A percentile compares a stretch with the other conserved stretches of the same genome.
Conservation (phyloP, 1,140 invertebrate species). For the Eciton burchellii region DNA sequence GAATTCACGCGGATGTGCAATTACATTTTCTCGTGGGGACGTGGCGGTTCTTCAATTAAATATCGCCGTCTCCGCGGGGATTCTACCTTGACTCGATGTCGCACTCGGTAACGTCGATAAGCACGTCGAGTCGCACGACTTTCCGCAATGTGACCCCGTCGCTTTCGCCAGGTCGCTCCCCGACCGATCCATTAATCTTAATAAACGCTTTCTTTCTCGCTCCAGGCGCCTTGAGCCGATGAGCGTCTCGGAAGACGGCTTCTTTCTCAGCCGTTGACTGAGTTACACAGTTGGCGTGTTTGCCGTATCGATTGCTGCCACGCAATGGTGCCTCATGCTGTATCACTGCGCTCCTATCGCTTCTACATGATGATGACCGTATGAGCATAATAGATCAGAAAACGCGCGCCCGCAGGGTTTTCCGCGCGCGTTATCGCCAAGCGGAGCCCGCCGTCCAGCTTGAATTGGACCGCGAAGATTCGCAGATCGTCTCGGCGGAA, state of each 20-base stretch:
- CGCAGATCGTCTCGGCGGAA: conserved; percentile 71
- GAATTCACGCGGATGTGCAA: conserved; percentile 68
- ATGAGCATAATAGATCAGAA: conserved; percentile 13
- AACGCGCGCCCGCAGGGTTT: conserved; percentile 8
- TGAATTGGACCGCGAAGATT: conserved; percentile 72
- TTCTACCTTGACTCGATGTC: conserved; percentile 13
- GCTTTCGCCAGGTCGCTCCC: not conserved
- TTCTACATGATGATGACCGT: not conserved
- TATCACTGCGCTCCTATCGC: not conserved
- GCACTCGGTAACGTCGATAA: conserved; percentile 1
- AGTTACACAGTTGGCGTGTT: not conserved
- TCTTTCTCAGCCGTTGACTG: not conserved
- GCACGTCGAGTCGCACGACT: conserved; percentile 17
- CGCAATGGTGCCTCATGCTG: not conserved
- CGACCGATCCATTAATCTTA: conserved; percentile 2
- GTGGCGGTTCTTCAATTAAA: conserved; percentile 68
- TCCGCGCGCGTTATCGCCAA: conserved; percentile 38
- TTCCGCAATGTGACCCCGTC: not conserved
- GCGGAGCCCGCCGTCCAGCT: conserved; percentile 65
- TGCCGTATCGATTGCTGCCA: not conserved
- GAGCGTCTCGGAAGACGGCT: not conserved
- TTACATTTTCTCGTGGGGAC: conserved; percentile 57
- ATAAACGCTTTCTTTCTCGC: not conserved
- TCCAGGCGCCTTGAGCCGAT: no score
- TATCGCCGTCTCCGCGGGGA: conserved; percentile 49